phyloP scores from a whole-genome alignment of 30 jellyfish, hydroid and myxozoan genomes.

The Chrysaora quinquecirrha region DNA sequence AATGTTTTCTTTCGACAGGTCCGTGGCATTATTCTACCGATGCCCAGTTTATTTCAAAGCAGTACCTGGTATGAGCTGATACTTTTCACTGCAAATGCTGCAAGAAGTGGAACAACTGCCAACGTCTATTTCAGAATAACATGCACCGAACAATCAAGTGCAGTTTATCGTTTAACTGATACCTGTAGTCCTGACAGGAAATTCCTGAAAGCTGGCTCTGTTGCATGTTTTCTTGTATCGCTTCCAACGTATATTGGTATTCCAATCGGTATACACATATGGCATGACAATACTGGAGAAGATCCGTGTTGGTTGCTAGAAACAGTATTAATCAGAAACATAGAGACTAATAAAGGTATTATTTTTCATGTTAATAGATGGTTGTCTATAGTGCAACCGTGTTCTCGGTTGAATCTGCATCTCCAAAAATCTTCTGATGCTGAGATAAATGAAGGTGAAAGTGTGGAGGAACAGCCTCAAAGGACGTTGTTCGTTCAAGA shows the following conservation, averaged over 20 bases:
- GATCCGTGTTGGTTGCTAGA: constrained; percentile 55
- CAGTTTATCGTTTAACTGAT: constrained; percentile 27
- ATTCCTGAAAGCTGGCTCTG: constrained; percentile 16
- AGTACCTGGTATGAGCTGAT: constrained; percentile 42
- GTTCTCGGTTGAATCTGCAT: background rate
- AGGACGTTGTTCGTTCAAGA: background rate
- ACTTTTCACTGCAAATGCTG: constrained; percentile 11
- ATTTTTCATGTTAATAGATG: constrained; percentile 13
- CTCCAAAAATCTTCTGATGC: background rate
- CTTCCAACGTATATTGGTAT: constrained; percentile 37
- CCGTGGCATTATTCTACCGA: constrained; percentile 51
- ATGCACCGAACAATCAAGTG: constrained; percentile 22
- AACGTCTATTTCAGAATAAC: constrained; percentile 28
- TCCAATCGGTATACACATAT: constrained; percentile 42
- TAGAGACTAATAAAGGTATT: background rate
- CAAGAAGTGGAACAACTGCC: constrained; percentile 41
- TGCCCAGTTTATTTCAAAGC: constrained; percentile 35
- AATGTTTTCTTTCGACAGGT: no score
- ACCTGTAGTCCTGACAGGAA: background rate
- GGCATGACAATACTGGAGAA: constrained; percentile 60
- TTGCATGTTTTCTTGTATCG: constrained; percentile 14
- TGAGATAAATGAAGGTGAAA: background rate
- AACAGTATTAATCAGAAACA: constrained; percentile 9
- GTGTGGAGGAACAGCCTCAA: background rate
- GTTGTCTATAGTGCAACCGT: constrained; percentile 25